Percentiles rank a stretch among this genome's conserved stretches.
These are phyloP conservation scores for Mormyrus iriodes DNA, from an alignment of 2,113 vertebrate genomes.

Conservation along the genomic window DNA sequence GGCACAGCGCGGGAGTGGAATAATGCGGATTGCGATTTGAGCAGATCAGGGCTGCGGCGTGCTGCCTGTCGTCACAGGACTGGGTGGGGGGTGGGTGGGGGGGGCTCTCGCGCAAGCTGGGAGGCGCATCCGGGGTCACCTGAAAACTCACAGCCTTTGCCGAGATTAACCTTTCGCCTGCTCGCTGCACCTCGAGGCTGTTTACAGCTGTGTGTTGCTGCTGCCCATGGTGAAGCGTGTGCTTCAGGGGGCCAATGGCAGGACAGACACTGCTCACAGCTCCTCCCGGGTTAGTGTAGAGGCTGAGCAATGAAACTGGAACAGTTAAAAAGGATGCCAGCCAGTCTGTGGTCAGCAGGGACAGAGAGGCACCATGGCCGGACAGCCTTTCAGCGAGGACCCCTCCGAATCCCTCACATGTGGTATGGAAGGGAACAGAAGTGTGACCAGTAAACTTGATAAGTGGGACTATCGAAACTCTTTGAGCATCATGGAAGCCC, in stretches of 20 bases:
- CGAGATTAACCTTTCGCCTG: neutral
- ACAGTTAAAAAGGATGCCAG: neutral
- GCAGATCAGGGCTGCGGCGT: neutral
- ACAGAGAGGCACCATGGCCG: neutral
- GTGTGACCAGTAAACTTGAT: neutral
- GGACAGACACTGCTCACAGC: neutral
- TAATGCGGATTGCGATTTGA: neutral
- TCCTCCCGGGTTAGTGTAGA: neutral
- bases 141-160: neutral
- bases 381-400: neutral
- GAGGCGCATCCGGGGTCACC: neutral
- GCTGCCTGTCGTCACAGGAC: conserved; percentile 29
- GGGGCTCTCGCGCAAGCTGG: neutral
- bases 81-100: conserved; percentile 25
- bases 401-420: neutral
- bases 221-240: neutral
- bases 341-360: neutral
- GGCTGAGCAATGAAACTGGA: neutral
- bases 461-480: neutral
- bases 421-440: neutral
- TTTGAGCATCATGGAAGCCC: neutral
- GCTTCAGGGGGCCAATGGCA: neutral
- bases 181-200: neutral
- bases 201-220: neutral
- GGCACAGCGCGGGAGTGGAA: neutral